These are phyloP conservation scores for Agriotes lineatus DNA, from an alignment of 2,888 invertebrate genomes.

Conservation along the genomic window DNA sequence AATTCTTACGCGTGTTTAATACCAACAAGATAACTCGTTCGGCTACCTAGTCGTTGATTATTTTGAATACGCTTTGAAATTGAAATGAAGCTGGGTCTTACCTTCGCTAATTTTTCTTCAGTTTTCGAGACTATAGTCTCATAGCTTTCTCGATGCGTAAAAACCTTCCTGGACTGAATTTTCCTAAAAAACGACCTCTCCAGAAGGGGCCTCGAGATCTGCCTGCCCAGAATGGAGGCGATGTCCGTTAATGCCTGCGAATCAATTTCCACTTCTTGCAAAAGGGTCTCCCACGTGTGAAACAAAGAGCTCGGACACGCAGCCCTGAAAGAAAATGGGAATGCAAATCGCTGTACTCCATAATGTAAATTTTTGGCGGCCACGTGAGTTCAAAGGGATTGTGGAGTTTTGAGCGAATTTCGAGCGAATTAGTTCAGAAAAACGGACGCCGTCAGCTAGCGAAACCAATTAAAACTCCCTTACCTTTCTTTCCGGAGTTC, in stretches of 20 bases:
- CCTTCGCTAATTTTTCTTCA: slow-evolving; percentile 81
- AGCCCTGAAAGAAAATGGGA: slow-evolving; percentile 69
- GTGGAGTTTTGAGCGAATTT: neutral
- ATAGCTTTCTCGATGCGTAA: slow-evolving; percentile 90
- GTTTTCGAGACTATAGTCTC: slow-evolving; percentile 89
- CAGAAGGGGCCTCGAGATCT: slow-evolving; percentile 84
- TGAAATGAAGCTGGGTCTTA: too few relatives aligned
- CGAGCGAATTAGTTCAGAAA: slow-evolving; percentile 18
- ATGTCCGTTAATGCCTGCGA: slow-evolving; percentile 88
- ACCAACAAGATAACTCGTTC: too few relatives aligned
- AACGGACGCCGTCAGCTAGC: neutral
- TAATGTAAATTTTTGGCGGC: slow-evolving; percentile 22
- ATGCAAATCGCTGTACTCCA: slow-evolving; percentile 14
- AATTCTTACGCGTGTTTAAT: too few relatives aligned
- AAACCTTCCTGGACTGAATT: slow-evolving; percentile 91
- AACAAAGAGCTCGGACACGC: slow-evolving; percentile 85
- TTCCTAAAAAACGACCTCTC: slow-evolving; percentile 92
- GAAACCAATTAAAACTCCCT: slow-evolving; percentile 50
- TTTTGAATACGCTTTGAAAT: too few relatives aligned
- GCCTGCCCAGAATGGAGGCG: slow-evolving; percentile 81
- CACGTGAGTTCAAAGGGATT: neutral
- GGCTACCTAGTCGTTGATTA: too few relatives aligned
- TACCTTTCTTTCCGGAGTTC: slow-evolving; percentile 90
- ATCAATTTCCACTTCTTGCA: slow-evolving; percentile 92
- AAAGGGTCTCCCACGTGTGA: slow-evolving; percentile 90